Base-by-base conservation (phyloP, 2,113 vertebrate species). In the Erinaceus europaeus region DNA sequence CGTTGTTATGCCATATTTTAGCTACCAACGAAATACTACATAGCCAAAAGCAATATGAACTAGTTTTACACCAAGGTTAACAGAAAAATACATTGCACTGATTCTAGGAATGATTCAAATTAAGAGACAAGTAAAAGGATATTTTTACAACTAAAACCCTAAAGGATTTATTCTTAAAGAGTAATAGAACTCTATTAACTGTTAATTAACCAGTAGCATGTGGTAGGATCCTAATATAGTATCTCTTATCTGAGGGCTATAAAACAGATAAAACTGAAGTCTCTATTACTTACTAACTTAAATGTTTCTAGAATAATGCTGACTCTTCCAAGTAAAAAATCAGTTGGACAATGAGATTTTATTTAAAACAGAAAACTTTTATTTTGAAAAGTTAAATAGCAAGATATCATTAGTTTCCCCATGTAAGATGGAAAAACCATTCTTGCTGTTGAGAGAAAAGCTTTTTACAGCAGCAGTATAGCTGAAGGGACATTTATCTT, bases 401-500 rank as follows among this genome's bases (percentile, higher is more conserved):
- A 71, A 17, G 3, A 71, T 3, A 67, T 50, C 9, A 42, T 76
- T 67, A 50, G 53, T 90, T 79, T n/a, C n/a, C n/a, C 32, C 75
- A 53, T n/a, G 69, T 13, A 23, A 15, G 59, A 38, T 77, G 36
- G 18, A 21, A 74, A 87, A 23, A 34, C 8, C 1, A 40, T 84
- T 57, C 38, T 84, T 88, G 38, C 59, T 17, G 65, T 21, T 61
- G 13, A 64, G 84, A 59, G 4, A 78, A 89, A 29, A 20, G 1
- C 0, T 68, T 52, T 50, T 15, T 46, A n/a, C n/a, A n/a, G 15
- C 40, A 85, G 42, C 18, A 53, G 10, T 67, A 36, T 64, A 85
- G 48, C n/a, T 79, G n/a, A 93, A 73, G 42, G 17, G 67, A 36
- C 46, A 67, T 40, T 85, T 88, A 40, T 72, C 59, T 78, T 57